Evolutionary conservation across 2,113 vertebrate genomes (phyloP).

Genomic region (Nanger granti): DNA sequence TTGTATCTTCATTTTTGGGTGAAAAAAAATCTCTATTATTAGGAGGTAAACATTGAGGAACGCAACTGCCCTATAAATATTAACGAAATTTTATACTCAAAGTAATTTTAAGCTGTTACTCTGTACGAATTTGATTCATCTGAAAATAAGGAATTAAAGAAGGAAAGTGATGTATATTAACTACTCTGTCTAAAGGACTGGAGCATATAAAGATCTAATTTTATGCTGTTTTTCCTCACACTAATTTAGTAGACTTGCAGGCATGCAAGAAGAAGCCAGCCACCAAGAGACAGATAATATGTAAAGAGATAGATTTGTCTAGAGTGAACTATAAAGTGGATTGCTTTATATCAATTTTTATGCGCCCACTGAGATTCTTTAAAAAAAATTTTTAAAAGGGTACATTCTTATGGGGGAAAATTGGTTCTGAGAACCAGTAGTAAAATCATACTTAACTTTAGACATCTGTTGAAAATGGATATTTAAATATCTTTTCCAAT

Average conservation of each 20-base stretch:
- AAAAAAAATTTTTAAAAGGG: not conserved
- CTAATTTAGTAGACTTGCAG: not conserved
- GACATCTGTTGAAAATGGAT: conserved; percentile 8
- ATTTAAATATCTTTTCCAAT: not conserved
- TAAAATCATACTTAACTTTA: not conserved
- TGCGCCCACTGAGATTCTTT: not conserved
- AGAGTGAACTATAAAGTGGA: conserved; percentile 52
- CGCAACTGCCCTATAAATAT: conserved; percentile 19
- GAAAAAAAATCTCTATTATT: not conserved
- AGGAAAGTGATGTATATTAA: not conserved
- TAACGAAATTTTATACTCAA: conserved; percentile 2
- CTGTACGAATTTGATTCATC: conserved; percentile 49
- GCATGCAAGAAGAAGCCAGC: not conserved
- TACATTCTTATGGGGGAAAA: not conserved
- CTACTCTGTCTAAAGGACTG: not conserved
- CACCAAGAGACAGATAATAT: not conserved
- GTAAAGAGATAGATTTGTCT: conserved; percentile 17
- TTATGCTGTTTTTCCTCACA: conserved; percentile 2
- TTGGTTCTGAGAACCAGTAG: not conserved
- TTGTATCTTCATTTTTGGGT: not conserved
- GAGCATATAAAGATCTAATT: not conserved
- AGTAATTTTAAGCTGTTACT: conserved; percentile 57
- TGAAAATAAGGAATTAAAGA: conserved; percentile 28
- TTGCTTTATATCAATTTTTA: conserved; percentile 38
- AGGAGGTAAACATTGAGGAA: not conserved